Evolutionary conservation across 2,797 vertebrate species (phyloP), one percentile per base, ranked within the genome.

Genomic region (Sebastes aleutianus): DNA sequence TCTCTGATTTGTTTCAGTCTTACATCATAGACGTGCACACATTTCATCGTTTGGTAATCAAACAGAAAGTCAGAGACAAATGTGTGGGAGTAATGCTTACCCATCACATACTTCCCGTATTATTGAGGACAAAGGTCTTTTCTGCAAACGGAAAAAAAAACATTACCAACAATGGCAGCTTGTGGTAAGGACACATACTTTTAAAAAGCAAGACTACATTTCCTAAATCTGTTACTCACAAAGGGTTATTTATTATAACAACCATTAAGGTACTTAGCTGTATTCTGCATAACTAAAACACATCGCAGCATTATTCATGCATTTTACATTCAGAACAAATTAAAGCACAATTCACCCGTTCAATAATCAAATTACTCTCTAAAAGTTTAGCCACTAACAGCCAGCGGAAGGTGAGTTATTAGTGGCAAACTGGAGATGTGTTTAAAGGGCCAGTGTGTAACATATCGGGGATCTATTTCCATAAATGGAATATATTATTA

Each of bases 101-200:
- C 99, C 98, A 50, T 99, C 98, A 89, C 99, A 99, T 27, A 99
- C 98, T 91, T 99, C 99, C 89, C 98, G 97, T 90, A 99, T 97
- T 86, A 99, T 97, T 67, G 98, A 98, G 12, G 97, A 96, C 91
- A 99, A 94, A 31, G 98, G 97, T 88, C 98, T 97, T 95, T 99
- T 99, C 99, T 99, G 94, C 43, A 92, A 93, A 90, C 5, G 78
- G 18, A 70, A 70, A 73, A 66, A 63, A 32, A 68, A 63, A 12
- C 34, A 36, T 36, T 12, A 36, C 34, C 11, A 27, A 10, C 8
- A 54, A 24, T 31, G 14, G 13, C 20, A 32, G 18, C 26, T 39
- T 53, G 8, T 26, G 14, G 7, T 26, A 7, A 18, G 2, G 39
- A 8, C 56, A 29, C 9, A 39, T 36, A 26, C 31, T 50, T 43